These are phyloP conservation scores for Ibycter americanus DNA, from an alignment of 2,797 vertebrate species.

Conservation along the genomic window DNA sequence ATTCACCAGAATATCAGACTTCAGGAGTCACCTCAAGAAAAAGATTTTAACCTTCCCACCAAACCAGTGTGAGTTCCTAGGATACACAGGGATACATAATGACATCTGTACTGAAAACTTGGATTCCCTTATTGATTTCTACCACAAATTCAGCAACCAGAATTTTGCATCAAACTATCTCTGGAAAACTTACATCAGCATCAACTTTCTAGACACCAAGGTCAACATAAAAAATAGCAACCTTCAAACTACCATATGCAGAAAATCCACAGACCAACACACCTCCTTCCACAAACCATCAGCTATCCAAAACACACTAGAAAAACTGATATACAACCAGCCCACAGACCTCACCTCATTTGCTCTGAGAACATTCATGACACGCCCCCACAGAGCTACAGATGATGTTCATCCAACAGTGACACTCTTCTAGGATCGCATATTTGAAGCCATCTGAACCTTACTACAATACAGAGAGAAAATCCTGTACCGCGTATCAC, in stretches of 20 bases:
- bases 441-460: slow-evolving; percentile 27
- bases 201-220: slow-evolving; percentile 53
- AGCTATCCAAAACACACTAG: slow-evolving; percentile 48
- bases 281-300: slow-evolving; percentile 68
- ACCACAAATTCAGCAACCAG: slow-evolving; percentile 15
- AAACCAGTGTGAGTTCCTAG: neutral
- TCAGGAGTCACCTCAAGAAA: neutral
- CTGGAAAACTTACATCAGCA: slow-evolving; percentile 67
- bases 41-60: neutral
- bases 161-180: slow-evolving; percentile 14
- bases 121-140: slow-evolving; percentile 4
- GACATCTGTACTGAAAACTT: neutral
- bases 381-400: neutral
- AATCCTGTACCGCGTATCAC: neutral
- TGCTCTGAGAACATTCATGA: slow-evolving; percentile 35
- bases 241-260: slow-evolving; percentile 65
- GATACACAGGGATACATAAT: neutral
- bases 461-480: neutral
- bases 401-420: neutral
- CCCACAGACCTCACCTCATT: slow-evolving; percentile 65
- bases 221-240: slow-evolving; percentile 66
- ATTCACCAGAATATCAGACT: neutral
- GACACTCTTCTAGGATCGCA: neutral
- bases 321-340: slow-evolving; percentile 43
- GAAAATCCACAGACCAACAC: slow-evolving; percentile 72